These are phyloP conservation scores for Acestrorhynchus altus DNA, from an alignment of 2,797 vertebrate species.

Conservation along the genomic window DNA sequence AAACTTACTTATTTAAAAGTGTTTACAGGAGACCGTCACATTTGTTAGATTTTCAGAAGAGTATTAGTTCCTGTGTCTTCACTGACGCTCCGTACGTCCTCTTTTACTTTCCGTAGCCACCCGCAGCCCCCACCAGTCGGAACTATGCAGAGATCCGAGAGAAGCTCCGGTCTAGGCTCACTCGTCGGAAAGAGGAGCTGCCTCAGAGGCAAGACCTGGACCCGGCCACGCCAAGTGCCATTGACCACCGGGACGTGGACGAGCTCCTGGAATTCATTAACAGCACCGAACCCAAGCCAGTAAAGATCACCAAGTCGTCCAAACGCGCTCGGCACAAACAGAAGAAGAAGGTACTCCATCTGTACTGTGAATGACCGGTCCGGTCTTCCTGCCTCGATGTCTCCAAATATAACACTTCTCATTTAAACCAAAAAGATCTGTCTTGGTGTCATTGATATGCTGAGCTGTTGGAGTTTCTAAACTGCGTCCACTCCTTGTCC, in stretches of 20 bases:
- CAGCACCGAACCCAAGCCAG: slow-evolving; percentile 92
- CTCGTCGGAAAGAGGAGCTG: slow-evolving; percentile 94
- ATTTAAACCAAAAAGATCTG: no score
- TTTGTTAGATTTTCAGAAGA: no score
- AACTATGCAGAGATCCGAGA: slow-evolving; percentile 98
- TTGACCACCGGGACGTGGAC: slow-evolving; percentile 93
- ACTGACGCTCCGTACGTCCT: not conserved
- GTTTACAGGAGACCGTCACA: no score
- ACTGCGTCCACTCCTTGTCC: no score
- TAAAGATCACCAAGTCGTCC: slow-evolving; percentile 97
- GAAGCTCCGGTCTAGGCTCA: slow-evolving; percentile 94
- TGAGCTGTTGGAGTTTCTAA: no score
- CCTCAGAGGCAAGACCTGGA: slow-evolving; percentile 91
- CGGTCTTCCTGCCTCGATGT: no score
- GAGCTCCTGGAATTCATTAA: slow-evolving; percentile 98
- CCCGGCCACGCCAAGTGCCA: slow-evolving; percentile 76
- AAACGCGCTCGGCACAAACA: slow-evolving; percentile 98
- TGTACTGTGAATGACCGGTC: no score
- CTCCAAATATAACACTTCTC: no score
- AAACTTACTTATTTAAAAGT: no score
- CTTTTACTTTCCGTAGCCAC: slow-evolving; percentile 80
- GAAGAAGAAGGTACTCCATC: slow-evolving; percentile 91
- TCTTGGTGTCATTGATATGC: no score
- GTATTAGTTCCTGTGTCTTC: no score
- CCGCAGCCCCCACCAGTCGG: slow-evolving; percentile 95